Conservation (phyloP, 2,888 invertebrate genomes). For the Caenorhabditis sp. region DNA sequence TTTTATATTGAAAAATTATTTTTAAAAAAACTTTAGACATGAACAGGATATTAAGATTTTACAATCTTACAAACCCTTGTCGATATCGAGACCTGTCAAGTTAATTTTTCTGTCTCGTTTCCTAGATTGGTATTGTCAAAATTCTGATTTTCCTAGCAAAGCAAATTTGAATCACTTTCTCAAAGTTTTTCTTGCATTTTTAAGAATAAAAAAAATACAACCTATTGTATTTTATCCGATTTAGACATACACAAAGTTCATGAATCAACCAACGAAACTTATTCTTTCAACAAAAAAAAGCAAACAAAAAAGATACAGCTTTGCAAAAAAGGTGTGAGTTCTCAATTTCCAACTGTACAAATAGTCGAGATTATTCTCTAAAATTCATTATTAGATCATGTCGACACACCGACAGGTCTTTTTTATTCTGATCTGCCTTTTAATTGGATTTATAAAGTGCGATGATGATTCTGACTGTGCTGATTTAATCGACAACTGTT, state of each 20-base stretch:
- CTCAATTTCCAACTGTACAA: constrained; percentile 22
- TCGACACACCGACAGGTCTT: constrained; percentile 12
- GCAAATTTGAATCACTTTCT: background rate
- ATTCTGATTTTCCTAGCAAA: too few relatives aligned
- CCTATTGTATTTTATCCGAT: too few relatives aligned
- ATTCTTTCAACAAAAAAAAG: background rate
- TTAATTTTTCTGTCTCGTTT: too few relatives aligned
- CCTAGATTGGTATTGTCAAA: too few relatives aligned
- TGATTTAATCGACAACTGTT: constrained; percentile 32
- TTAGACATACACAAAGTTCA: background rate
- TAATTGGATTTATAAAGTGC: background rate
- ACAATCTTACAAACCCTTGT: too few relatives aligned
- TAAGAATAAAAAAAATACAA: too few relatives aligned
- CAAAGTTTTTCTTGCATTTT: too few relatives aligned
- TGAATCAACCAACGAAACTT: background rate
- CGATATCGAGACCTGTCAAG: too few relatives aligned
- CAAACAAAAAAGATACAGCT: background rate
- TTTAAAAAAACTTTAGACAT: too few relatives aligned
- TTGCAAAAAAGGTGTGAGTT: background rate
- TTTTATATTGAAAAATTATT: too few relatives aligned
- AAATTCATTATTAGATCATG: constrained; percentile 28
- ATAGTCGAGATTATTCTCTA: constrained; percentile 8
- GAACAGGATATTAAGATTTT: too few relatives aligned
- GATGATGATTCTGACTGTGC: constrained; percentile 17
- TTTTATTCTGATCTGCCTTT: background rate